A percentile compares a stretch with the other conserved stretches of the same genome.
These are phyloP conservation scores for Xestia xanthographa DNA, from an alignment of 2,888 invertebrate genomes.

Conservation along the genomic window DNA sequence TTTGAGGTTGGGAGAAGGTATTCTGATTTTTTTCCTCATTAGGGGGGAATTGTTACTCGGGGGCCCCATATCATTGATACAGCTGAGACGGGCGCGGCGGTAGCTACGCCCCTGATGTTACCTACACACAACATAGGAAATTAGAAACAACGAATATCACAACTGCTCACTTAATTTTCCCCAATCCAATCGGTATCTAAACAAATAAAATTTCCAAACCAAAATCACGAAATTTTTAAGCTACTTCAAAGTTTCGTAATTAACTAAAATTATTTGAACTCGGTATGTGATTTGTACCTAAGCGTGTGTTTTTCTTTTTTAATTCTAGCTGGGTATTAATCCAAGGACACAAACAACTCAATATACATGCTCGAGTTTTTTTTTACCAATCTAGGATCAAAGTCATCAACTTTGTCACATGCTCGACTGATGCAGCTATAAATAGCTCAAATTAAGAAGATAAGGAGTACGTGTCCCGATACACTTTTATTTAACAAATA, in stretches of 20 bases:
- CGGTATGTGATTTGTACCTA: neutral
- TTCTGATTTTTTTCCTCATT: no score
- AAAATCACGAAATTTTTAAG: no score
- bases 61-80: no score
- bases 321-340: neutral
- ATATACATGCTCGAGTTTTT: neutral
- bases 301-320: neutral
- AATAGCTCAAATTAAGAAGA: slow-evolving; percentile 14
- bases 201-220: neutral
- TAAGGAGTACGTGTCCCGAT: slow-evolving; percentile 34
- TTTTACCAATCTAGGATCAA: neutral
- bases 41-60: no score
- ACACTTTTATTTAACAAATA: slow-evolving; percentile 12
- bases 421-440: slow-evolving; percentile 4
- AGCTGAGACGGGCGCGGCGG: no score
- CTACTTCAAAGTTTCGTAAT: neutral
- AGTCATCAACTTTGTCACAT: neutral
- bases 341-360: neutral
- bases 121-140: neutral
- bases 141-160: neutral
- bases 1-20: no score
- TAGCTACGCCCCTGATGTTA: no score
- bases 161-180: neutral
- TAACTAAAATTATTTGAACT: neutral
- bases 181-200: neutral